These are phyloP conservation scores for Hyalella azteca DNA, from an alignment of 2,888 invertebrate genomes.

Conservation along the genomic window DNA sequence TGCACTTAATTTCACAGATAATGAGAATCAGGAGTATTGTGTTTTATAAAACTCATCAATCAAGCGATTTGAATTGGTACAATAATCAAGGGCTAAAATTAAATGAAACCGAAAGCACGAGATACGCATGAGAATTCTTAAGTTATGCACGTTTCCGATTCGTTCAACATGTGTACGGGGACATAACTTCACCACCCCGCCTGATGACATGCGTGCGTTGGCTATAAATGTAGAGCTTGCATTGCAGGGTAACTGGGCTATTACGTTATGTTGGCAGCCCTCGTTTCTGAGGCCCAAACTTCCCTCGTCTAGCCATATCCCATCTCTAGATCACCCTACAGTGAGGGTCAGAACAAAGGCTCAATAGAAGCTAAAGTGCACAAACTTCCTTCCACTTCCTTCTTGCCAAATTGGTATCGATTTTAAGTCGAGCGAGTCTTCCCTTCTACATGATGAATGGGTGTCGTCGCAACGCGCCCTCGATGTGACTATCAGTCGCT, in stretches of 20 bases:
- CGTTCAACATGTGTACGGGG: too few relatives aligned
- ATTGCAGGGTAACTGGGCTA: not conserved
- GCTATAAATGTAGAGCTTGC: not conserved
- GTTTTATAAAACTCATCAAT: too few relatives aligned
- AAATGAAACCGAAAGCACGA: too few relatives aligned
- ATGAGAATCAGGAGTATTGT: too few relatives aligned
- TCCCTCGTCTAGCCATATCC: slow-evolving; percentile 25
- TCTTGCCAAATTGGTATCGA: slow-evolving; percentile 34
- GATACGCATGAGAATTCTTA: too few relatives aligned
- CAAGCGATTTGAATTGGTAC: too few relatives aligned
- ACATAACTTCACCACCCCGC: too few relatives aligned
- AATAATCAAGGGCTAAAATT: too few relatives aligned
- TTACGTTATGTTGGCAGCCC: slow-evolving; percentile 11
- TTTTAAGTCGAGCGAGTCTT: slow-evolving; percentile 24
- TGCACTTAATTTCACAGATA: too few relatives aligned
- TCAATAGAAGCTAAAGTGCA: slow-evolving; percentile 34
- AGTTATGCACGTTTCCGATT: too few relatives aligned
- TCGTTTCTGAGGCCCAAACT: slow-evolving; percentile 3
- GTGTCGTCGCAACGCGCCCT: slow-evolving; percentile 11
- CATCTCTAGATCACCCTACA: slow-evolving; percentile 6
- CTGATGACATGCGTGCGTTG: not conserved
- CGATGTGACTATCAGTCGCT: slow-evolving; percentile 4
- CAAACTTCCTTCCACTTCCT: slow-evolving; percentile 37
- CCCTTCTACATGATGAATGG: slow-evolving; percentile 28
- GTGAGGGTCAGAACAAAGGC: slow-evolving; percentile 36